Base-by-base conservation (phyloP, 1,140 invertebrate genomes). In the Araneus ventricosus region DNA sequence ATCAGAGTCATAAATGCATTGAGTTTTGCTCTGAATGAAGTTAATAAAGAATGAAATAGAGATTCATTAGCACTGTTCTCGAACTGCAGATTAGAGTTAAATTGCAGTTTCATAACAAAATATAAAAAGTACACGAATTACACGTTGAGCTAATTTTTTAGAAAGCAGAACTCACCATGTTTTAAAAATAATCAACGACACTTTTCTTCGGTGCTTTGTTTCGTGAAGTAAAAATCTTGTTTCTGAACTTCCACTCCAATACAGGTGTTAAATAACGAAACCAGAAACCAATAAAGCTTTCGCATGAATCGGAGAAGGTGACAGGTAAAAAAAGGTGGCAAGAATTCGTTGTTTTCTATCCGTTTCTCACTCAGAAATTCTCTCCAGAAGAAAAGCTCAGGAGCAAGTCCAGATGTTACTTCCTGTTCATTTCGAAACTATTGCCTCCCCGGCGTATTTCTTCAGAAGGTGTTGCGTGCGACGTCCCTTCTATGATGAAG, bases 331-430 rank as follows among this genome's bases (percentile, higher is more conserved):
- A n/a, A 63, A n/a, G 4, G 0, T 0, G 24, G 20, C 2, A 75
- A 75, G 34, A 75, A 75, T 75, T 75, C 17, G 14, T 37, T 75
- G 70, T 37, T 75, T 75, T 75, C 70, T 34, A 75, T 37, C 20
- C 4, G 30, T 30, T 75, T 30, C 30, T 75, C 17, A 20, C 70
- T 20, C 30, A 20, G 52, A 61, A 86, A 52, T 84, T 84, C 39
- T 84, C 41, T 27, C 24, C 39, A 80, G 39, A 39, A 39, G 79
- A 41, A 80, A 41, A 80, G 7, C 34, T 4, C 57, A 34, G 84
- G 52, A 86, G 30, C 45, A 22, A 59, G 84, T 34, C 84, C 84
- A 86, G 84, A 86, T 86, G 84, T 86, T 86, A 86, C 45, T 84
- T 52, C 80, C 80, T 84, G 80, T 84, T 86, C 84, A 86, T 86